Conservation (phyloP, 2,888 invertebrate species). For the Smittia sp. region DNA sequence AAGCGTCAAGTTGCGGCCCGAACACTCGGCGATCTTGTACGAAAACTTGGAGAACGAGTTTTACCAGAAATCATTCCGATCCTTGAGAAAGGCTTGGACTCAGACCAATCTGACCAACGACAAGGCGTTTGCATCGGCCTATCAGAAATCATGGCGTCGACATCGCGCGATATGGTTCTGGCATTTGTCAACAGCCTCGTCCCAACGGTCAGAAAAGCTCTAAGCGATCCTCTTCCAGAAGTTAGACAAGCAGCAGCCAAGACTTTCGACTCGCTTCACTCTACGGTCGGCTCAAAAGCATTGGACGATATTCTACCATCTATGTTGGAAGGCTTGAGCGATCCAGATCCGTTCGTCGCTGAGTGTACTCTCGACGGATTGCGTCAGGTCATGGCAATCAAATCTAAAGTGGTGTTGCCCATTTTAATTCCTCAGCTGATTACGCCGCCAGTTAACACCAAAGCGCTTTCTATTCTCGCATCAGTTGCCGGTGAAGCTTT, state of each 20-base stretch:
- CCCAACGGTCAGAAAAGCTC: conserved; percentile 91
- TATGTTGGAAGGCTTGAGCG: conserved; percentile 73
- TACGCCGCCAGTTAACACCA: conserved; percentile 83
- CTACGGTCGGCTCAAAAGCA: conserved; percentile 88
- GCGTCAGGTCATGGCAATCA: conserved; percentile 95
- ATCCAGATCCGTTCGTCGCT: conserved; percentile 73
- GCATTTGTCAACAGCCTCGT: conserved; percentile 84
- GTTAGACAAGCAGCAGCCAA: conserved; percentile 93
- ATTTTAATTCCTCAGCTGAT: conserved; percentile 95
- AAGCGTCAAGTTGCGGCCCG: conserved; percentile 95
- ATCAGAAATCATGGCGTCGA: conserved; percentile 96
- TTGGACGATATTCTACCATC: conserved; percentile 94
- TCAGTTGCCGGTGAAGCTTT: conserved; percentile 93
- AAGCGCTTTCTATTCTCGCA: conserved; percentile 89
- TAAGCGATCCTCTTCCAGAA: conserved; percentile 90
- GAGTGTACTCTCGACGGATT: conserved; percentile 94
- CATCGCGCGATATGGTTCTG: conserved; percentile 89
- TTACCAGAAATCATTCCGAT: conserved; percentile 98
- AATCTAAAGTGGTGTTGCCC: conserved; percentile 91
- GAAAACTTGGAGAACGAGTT: conserved; percentile 96
- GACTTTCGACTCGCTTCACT: conserved; percentile 94
- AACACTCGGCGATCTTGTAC: conserved; percentile 93
- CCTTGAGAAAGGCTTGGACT: conserved; percentile 87
- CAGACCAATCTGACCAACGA: conserved; percentile 88
- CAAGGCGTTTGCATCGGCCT: conserved; percentile 98